These are phyloP conservation scores for Drosophila parvula DNA, from an alignment of 1,140 invertebrate genomes.

Conservation along the genomic window DNA sequence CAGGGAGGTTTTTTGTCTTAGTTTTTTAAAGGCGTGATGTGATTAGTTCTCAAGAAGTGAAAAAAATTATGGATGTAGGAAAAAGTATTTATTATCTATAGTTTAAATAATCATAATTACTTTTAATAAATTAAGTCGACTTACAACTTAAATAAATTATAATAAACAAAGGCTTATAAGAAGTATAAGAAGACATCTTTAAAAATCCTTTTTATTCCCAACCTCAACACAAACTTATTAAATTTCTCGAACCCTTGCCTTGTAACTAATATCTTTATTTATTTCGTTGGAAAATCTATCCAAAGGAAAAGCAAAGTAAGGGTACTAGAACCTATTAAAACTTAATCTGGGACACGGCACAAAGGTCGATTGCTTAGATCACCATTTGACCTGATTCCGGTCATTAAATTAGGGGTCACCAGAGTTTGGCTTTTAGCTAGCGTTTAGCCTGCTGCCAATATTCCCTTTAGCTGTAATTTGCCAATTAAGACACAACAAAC, in stretches of 20 bases:
- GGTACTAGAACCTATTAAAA: constrained; percentile 1
- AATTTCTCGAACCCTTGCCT: background rate
- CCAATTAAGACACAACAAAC: constrained; percentile 41
- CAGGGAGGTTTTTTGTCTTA: too few species aligned
- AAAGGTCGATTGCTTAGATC: constrained; percentile 23
- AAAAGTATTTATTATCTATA: too few species aligned
- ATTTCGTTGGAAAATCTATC: background rate
- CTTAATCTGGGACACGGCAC: constrained; percentile 1
- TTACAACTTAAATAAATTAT: too few species aligned
- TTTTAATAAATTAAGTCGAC: too few species aligned
- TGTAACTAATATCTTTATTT: background rate
- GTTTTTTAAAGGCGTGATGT: background rate
- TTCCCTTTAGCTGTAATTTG: constrained; percentile 27
- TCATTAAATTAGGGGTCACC: constrained; percentile 15
- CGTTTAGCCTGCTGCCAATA: background rate
- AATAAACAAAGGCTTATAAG: too few species aligned
- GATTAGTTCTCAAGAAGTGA: background rate
- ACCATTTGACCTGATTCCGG: background rate
- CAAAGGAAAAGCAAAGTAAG: background rate
- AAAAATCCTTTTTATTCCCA: background rate
- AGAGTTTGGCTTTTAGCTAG: background rate
- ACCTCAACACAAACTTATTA: background rate
- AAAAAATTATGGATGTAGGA: background rate
- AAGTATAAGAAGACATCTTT: too few species aligned
- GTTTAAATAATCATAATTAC: too few species aligned